phyloP scores from a whole-genome alignment of 2,113 vertebrate species.

The Pongo abelii region DNA sequence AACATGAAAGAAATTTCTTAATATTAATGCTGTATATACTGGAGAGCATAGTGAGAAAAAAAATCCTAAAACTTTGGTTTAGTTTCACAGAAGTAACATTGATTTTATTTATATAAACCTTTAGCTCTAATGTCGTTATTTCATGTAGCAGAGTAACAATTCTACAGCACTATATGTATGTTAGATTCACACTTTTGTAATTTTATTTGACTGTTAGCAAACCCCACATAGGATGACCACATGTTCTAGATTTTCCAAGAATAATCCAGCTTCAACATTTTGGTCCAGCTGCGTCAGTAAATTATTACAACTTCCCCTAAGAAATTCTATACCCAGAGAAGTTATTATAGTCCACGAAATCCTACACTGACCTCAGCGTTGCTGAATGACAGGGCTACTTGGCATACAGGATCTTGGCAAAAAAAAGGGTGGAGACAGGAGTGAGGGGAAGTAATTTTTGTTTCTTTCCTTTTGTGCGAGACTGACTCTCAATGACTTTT shows the following conservation, averaged over 20 bases:
- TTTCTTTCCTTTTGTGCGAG: neutral
- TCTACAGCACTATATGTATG: neutral
- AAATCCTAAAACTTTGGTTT: neutral
- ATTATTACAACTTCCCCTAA: neutral
- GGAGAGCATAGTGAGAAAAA: neutral
- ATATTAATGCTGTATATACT: too few relatives aligned
- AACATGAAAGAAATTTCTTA: neutral
- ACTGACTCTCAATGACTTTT: neutral
- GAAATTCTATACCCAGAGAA: neutral
- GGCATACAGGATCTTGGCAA: rapidly evolving
- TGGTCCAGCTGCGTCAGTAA: neutral
- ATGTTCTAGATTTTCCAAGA: neutral
- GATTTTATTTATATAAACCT: neutral
- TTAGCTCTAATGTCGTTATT: neutral
- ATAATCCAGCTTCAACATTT: neutral
- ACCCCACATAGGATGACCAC: neutral
- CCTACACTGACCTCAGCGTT: neutral
- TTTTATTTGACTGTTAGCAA: neutral
- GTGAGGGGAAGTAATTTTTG: neutral
- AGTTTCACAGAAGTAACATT: neutral
- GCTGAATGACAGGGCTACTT: neutral
- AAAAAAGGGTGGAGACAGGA: neutral
- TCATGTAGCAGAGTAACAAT: neutral
- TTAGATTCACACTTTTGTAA: neutral
- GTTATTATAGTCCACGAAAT: neutral